phyloP scores from a whole-genome alignment of 2,888 invertebrate species.

The Lasioglossum vierecki region DNA sequence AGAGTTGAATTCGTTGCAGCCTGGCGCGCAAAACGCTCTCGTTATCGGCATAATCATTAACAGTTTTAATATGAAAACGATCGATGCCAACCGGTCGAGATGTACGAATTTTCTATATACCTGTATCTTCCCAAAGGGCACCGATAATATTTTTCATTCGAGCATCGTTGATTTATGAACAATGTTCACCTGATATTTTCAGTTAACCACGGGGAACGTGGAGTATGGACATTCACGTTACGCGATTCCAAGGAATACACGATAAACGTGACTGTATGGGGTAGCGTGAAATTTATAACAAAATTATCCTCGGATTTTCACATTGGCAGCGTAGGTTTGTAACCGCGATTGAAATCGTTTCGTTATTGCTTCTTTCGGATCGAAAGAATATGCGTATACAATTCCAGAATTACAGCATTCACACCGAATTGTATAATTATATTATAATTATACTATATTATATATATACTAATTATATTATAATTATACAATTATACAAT shows the following conservation, averaged over 20 bases:
- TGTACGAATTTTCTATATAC: conserved; percentile 68
- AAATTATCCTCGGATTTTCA: conserved; percentile 87
- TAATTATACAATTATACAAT: too few species aligned
- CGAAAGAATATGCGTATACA: background rate
- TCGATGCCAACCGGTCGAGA: conserved; percentile 71
- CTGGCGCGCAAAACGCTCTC: conserved; percentile 78
- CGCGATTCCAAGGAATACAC: conserved; percentile 90
- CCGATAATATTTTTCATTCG: background rate
- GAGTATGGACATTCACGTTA: conserved; percentile 91
- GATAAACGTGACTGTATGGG: conserved; percentile 92
- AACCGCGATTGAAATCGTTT: background rate
- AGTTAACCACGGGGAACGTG: conserved; percentile 83
- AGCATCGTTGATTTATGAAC: background rate
- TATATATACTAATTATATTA: too few species aligned
- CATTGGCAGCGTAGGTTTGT: conserved; percentile 89
- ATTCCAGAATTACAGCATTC: background rate
- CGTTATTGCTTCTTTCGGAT: background rate
- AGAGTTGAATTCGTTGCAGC: conserved; percentile 74
- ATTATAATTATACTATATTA: too few species aligned
- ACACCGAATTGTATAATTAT: too few species aligned
- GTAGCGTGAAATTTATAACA: conserved; percentile 87
- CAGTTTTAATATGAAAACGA: conserved; percentile 77
- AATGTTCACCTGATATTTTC: conserved; percentile 26
- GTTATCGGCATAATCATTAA: conserved; percentile 79
- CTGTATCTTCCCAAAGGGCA: background rate